Base-by-base conservation (phyloP, 92 coral and sea anemone genomes). In the Porites evermanni region DNA sequence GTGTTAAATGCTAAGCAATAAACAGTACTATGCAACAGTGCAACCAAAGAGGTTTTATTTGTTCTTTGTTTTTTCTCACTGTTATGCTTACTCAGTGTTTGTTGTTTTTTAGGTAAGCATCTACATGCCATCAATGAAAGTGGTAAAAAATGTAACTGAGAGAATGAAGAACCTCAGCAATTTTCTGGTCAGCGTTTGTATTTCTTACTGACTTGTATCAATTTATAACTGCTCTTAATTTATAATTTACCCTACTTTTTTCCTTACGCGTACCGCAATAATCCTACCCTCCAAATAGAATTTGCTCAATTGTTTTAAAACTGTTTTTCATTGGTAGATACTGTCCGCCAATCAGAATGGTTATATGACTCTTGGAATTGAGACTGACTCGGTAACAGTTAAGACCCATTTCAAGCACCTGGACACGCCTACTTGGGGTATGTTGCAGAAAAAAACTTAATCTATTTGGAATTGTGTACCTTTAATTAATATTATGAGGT, bases 261-360 rank as follows among this genome's bases (percentile, higher is more conserved):
- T 10, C 60, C 60, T 11, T 54, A 13, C 60, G 8, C 2, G 14
- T 8, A 8, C 60, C 60, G 47, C 47, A 38, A 38, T 38, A 38
- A 38, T 16, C 16, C 12, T 11, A 54, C 20, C 8, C 7, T 14
- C 18, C 7, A 18, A 14, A 63, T 19, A 63, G 8, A 63, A 63
- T 16, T 18, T 63, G 51, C 23, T 11, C 1, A 70, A 0, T 23
- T 38, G 47, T 4, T 70, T 56, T 77, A 3, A 23, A 80, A 12
- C 75, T 14, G 4, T 38, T 81, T 29, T 56, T 13, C 7, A 6
- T 81, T 56, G 66, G 67, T 32, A 97, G 99, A 93, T 93, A 18
- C 94, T 97, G 64, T 84, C 98, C 51, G 99, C 99, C 82, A 97
- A 92, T 81, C 90, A 85, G 70, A 97, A 80, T 81, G 99, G 99